Base-by-base conservation (phyloP, 1,140 invertebrate genomes). In the Panonychus citri region DNA sequence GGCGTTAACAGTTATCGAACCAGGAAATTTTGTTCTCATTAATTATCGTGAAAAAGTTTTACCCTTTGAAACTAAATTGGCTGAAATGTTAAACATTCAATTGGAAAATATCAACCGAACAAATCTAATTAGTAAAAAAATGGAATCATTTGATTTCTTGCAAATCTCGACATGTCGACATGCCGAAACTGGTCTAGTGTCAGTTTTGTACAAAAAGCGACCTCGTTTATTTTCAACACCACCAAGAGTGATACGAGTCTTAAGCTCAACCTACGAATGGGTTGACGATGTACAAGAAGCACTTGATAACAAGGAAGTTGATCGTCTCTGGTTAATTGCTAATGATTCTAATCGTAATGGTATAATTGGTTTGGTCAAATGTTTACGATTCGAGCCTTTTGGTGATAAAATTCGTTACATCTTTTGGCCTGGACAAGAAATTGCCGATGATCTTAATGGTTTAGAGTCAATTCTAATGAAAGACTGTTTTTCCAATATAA, bases 321-420 rank as follows among this genome's bases (percentile, higher is more conserved):
- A 62, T 49, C 62, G 65, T 52, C 71, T 88, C 34, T 77, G 85
- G 64, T 66, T 86, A 8, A 76, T 82, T 21, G 75, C 74, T 51
- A 75, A 79, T 60, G 67, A 66, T 37, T 60, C 60, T 13, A 58
- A 59, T 19, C 64, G 65, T 21, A 81, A 74, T 66, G 89, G 91
- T 54, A 74, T 89, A 27, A 70, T 93, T 49, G 91, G 91, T 43
- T 69, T 96, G 59, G 78, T 82, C 54, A 90, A 85, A 62, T 96
- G 91, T 67, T 71, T 95, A 42, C 79, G 81, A 15, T 75, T 77
- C 61, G 90, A 95, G 71, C 74, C 78, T 12, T 82, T 82, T 50
- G 85, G 85, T 50, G 69, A 76, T 43, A 78, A 77, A 63, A 70
- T 84, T 8, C 78, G 85, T 62, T 73, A 62, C 24, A 21, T 61